phyloP scores from a whole-genome alignment of 2,888 invertebrate species.

The Nesidiocoris tenuis region DNA sequence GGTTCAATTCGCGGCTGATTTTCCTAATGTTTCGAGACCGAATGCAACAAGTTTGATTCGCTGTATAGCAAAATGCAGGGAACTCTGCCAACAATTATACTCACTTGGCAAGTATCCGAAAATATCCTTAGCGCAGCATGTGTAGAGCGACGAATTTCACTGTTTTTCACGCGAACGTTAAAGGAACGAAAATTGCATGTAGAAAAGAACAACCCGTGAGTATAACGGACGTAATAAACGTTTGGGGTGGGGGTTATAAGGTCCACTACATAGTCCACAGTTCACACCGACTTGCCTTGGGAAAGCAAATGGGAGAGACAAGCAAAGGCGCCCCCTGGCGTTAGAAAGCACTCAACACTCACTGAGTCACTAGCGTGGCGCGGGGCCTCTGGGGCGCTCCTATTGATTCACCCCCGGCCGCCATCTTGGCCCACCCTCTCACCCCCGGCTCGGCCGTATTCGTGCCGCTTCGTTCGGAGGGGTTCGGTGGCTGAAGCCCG shows the following conservation, averaged over 20 bases:
- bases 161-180: not conserved
- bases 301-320: conserved; percentile 35
- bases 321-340: conserved; percentile 12
- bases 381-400: conserved; percentile 37
- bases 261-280: conserved; percentile 39
- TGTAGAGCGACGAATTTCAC: conserved; percentile 11
- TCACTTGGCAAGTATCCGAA: conserved; percentile 28
- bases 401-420: conserved; percentile 43
- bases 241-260: conserved; percentile 5
- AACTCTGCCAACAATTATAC: no score
- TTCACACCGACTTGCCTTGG: conserved; percentile 41
- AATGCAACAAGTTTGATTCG: conserved; percentile 29
- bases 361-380: conserved; percentile 39
- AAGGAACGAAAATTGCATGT: not conserved
- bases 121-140: conserved; percentile 20
- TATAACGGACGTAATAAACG: not conserved
- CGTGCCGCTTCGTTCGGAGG: not conserved
- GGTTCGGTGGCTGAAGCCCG: not conserved
- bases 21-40: conserved; percentile 2
- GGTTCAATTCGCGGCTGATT: no score
- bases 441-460: not conserved
- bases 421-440: conserved; percentile 38
- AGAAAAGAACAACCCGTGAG: not conserved
- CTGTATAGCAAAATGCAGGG: not conserved
- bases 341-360: conserved; percentile 35